A percentile compares a stretch with the other conserved stretches of the same genome.
Evolutionary conservation across 1,140 invertebrate species (phyloP).

Genomic region (Choristoneura fumiferana): DNA sequence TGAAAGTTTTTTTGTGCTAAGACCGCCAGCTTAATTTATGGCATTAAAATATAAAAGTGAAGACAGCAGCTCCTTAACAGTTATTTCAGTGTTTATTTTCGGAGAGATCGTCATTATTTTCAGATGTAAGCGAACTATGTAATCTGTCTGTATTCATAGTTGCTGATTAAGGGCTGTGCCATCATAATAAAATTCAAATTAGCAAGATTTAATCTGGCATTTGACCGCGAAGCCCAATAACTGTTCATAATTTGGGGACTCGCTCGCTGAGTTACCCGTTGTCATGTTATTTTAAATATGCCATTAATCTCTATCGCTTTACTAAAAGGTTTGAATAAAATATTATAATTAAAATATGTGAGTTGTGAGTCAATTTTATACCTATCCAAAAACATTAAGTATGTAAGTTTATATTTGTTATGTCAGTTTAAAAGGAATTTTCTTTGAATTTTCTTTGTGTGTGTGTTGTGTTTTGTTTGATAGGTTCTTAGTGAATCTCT

Average conservation of each 20-base stretch:
- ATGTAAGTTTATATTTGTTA: too few relatives aligned
- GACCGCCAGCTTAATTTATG: conserved; percentile 39
- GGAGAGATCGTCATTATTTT: conserved; percentile 31
- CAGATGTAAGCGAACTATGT: conserved; percentile 29
- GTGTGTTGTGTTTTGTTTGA: too few relatives aligned
- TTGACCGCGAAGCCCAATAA: conserved; percentile 61
- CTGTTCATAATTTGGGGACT: conserved; percentile 57
- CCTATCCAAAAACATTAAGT: too few relatives aligned
- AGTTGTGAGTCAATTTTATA: too few relatives aligned
- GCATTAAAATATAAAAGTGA: conserved; percentile 31
- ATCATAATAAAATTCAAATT: conserved; percentile 74
- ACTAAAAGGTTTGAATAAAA: too few relatives aligned
- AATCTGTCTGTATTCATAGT: conserved; percentile 61
- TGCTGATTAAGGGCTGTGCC: conserved; percentile 52
- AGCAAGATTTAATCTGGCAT: conserved; percentile 66
- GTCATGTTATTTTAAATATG: conserved; percentile 14
- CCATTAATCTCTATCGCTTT: not conserved
- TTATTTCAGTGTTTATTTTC: conserved; percentile 24
- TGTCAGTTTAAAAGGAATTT: too few relatives aligned
- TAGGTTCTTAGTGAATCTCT: too few relatives aligned
- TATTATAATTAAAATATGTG: too few relatives aligned
- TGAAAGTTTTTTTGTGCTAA: conserved; percentile 39
- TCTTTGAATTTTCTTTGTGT: too few relatives aligned
- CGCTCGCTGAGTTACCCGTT: conserved; percentile 7
- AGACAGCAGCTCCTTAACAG: conserved; percentile 25